Conservation (phyloP, 2,797 vertebrate genomes). For the Acridotheres tristis region DNA sequence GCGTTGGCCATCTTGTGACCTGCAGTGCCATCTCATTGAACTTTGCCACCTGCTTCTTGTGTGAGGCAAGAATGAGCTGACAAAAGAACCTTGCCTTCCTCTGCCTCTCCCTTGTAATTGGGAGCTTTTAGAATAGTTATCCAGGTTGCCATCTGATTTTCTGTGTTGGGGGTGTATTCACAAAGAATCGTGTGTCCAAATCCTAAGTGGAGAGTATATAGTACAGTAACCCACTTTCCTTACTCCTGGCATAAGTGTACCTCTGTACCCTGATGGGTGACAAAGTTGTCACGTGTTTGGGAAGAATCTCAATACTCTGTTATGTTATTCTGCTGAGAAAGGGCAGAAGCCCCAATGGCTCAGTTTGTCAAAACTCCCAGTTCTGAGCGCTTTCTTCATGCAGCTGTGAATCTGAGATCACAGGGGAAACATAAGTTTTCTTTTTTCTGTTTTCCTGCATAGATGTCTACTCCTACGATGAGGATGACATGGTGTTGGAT, state of each 20-base stretch:
- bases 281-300: background rate
- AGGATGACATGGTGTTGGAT: conserved; percentile 98
- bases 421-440: background rate
- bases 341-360: background rate
- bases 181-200: background rate
- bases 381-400: background rate
- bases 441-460: background rate
- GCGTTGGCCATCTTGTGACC: background rate
- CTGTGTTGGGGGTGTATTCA: background rate
- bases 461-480: conserved; percentile 97
- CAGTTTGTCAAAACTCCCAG: background rate
- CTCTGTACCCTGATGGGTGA: background rate
- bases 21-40: background rate
- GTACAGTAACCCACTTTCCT: background rate
- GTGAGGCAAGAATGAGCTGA: background rate
- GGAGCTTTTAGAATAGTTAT: background rate
- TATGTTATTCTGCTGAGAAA: background rate
- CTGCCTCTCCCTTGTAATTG: background rate
- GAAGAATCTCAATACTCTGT: background rate
- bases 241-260: background rate
- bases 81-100: background rate
- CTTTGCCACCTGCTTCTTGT: background rate
- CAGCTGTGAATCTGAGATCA: background rate
- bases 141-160: background rate
- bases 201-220: background rate